phyloP scores from a whole-genome alignment of 2,888 invertebrate species.

The Rotaria socialis region DNA sequence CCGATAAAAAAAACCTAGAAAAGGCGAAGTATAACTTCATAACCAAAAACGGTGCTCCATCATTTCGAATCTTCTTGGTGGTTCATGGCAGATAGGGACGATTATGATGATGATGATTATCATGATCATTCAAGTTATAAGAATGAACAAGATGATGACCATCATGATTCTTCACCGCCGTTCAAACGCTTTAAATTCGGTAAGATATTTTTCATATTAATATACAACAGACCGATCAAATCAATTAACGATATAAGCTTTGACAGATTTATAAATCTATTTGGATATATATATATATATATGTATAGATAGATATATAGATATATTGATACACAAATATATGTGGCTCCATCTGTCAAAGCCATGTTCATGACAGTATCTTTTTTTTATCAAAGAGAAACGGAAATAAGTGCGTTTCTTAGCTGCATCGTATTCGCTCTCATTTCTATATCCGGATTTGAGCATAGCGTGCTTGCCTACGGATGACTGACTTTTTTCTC shows the following conservation, averaged over 20 bases:
- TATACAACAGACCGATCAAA: not conserved
- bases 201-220: not conserved
- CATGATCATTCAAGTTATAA: not conserved
- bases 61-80: not conserved
- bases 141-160: not conserved
- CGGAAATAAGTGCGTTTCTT: not conserved
- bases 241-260: not conserved
- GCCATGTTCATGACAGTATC: not conserved
- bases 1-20: not conserved
- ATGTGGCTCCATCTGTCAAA: not conserved
- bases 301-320: too few species aligned
- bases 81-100: not conserved
- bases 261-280: not conserved
- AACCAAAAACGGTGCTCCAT: not conserved
- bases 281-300: too few species aligned
- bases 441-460: conserved; percentile 7
- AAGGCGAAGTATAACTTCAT: not conserved
- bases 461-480: not conserved
- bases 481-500: not conserved
- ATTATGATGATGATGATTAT: not conserved
- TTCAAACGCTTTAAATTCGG: not conserved
- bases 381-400: not conserved
- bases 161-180: not conserved
- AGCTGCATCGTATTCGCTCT: not conserved
- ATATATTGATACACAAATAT: not conserved